Percentiles rank a stretch among this genome's conserved stretches.
Conservation (phyloP, 2,888 invertebrate genomes). For the Proisotoma minuta region DNA sequence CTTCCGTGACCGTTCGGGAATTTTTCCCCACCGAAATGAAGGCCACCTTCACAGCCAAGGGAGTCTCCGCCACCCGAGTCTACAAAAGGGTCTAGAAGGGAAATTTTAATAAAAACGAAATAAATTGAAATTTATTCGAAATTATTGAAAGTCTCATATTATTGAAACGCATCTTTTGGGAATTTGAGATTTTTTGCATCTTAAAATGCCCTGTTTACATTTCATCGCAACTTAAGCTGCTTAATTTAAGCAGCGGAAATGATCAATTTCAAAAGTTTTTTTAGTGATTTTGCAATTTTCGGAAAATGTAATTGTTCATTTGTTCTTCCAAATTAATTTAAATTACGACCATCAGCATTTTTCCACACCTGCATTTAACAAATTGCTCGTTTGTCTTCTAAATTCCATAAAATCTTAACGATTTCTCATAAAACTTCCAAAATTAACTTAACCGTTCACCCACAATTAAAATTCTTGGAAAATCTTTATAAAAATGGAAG, state of each 20-base stretch:
- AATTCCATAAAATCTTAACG: no score
- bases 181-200: background rate
- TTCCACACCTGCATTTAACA: no score
- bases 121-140: conserved; percentile 1
- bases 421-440: no score
- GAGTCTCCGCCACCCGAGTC: conserved; percentile 27
- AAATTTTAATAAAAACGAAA: background rate
- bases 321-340: no score
- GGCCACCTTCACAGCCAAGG: conserved; percentile 32
- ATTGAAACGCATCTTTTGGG: background rate
- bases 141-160: background rate
- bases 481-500: no score
- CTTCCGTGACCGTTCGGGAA: conserved; percentile 33
- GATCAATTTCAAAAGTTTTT: background rate
- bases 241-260: no score
- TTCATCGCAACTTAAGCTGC: no score
- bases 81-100: conserved; percentile 25
- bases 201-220: no score
- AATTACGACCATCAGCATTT: no score
- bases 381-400: no score
- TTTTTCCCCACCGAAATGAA: conserved; percentile 32
- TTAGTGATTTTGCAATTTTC: background rate
- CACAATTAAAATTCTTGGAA: no score
- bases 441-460: no score
- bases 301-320: background rate